A percentile compares a stretch with the other conserved stretches of the same genome.
These are phyloP conservation scores for Pyrrhia umbra DNA, from an alignment of 2,888 invertebrate species.

Conservation along the genomic window DNA sequence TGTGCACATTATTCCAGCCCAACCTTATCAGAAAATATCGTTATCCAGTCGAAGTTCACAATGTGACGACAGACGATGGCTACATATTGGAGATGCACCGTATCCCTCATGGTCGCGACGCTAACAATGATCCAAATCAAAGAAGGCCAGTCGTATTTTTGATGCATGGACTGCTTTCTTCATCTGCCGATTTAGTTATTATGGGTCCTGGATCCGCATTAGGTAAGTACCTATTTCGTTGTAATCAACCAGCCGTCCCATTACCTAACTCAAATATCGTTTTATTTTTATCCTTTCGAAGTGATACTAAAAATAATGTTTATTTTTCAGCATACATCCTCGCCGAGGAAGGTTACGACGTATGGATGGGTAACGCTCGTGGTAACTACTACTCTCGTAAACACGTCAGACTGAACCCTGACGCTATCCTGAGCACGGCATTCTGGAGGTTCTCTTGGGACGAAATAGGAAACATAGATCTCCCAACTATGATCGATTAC, in stretches of 20 bases:
- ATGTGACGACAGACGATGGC: constrained; percentile 93
- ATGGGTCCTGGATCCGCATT: constrained; percentile 92
- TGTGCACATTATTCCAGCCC: constrained; percentile 34
- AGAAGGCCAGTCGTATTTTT: constrained; percentile 91
- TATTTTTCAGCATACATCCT: constrained; percentile 83
- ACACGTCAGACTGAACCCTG: constrained; percentile 86
- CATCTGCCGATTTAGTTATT: constrained; percentile 93
- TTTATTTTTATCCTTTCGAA: no score
- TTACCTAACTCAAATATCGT: no score
- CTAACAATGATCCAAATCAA: constrained; percentile 77
- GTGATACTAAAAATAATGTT: background rate
- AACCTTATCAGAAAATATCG: constrained; percentile 91
- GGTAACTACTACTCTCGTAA: constrained; percentile 92
- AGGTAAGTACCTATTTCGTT: constrained; percentile 82
- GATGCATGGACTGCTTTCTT: constrained; percentile 93
- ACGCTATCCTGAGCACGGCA: constrained; percentile 74
- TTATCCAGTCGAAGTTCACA: constrained; percentile 91
- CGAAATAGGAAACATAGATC: constrained; percentile 94
- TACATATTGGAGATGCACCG: constrained; percentile 95
- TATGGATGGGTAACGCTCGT: constrained; percentile 95
- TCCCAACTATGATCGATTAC: constrained; percentile 95
- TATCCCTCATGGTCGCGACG: constrained; percentile 90
- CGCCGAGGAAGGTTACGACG: constrained; percentile 93
- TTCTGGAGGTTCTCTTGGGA: constrained; percentile 95
- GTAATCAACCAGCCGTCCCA: no score